Evolutionary conservation across 1,140 invertebrate species (phyloP).

Genomic region (Neelides sp.): DNA sequence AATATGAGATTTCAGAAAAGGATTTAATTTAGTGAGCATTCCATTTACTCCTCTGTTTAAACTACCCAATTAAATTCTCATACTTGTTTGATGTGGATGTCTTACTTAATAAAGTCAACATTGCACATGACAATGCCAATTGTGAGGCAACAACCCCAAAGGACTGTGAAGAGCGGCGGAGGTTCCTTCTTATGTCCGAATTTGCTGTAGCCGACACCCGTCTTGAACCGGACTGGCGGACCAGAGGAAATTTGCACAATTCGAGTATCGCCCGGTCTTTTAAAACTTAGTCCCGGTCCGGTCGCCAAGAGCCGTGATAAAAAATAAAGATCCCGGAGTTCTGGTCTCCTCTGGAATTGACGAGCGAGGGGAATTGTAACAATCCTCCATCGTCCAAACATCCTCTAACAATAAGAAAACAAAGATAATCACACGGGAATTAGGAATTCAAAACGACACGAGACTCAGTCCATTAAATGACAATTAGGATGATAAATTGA

Average conservation of each 20-base stretch:
- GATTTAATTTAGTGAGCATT: too few species aligned
- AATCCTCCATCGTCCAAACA: background rate
- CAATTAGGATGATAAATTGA: too few species aligned
- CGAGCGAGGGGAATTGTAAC: background rate
- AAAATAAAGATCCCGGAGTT: background rate
- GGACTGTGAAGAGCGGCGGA: conserved; percentile 35
- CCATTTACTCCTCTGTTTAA: too few species aligned
- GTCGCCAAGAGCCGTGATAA: background rate
- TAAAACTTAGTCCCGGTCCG: background rate
- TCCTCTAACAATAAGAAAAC: background rate
- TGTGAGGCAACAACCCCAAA: conserved; percentile 36
- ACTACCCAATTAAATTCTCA: too few species aligned
- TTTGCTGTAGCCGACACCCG: conserved; percentile 40
- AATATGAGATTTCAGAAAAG: too few species aligned
- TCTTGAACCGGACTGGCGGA: too few species aligned
- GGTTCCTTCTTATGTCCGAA: conserved; percentile 42
- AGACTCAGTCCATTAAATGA: background rate
- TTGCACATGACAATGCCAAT: conserved; percentile 32
- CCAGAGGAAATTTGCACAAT: too few species aligned
- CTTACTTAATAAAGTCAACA: conserved; percentile 41
- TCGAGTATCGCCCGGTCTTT: background rate
- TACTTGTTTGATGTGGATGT: too few species aligned
- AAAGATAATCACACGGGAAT: background rate
- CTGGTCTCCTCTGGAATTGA: background rate
- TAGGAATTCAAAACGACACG: background rate